Base-by-base conservation (phyloP, 2,113 vertebrate genomes). In the Passer montanus region DNA sequence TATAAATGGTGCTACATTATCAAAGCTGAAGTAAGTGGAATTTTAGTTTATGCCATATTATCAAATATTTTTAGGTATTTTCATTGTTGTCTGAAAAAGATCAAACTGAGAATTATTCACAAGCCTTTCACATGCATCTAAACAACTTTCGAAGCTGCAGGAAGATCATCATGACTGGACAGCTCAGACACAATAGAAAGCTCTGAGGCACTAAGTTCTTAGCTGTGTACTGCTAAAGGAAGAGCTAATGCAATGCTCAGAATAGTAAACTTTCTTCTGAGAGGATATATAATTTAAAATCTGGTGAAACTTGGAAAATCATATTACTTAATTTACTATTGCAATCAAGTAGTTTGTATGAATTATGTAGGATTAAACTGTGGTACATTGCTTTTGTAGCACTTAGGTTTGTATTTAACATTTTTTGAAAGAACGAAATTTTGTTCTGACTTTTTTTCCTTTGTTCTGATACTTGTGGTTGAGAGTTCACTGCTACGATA, bases 131-230 rank as follows among this genome's bases (percentile, higher is more conserved):
- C 46, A 7, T 35, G 4, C 1, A 3, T 78, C 52, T 67, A 82
- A 84, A 46, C 13, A 63, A 5, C 27, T 83, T 80, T 66, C 27
- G 49, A 60, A 85, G 28, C 13, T 23, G 53, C 30, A 41, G 41
- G 41, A 43, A 35, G 13, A 26, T 37, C 1, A 1, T 46, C 1
- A 0, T 67, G 49, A 63, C 11, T 69, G 22, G n/a, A 47, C 3
- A 43, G 5, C 41, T 83, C 41, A 90, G 11, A 22, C 63, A 56
- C 18, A 56, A 28, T 2, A 86, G 15, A 90, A 59, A 56, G 14
- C 14, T 67, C 37, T 77, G 9, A 72, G 59, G 11, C 24, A 53
- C 22, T 16, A n/a, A 14, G 6, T 37, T 89, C 76, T 86, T 68
- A 63, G 15, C 46, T 72, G 16, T 35, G 20, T 49, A 39, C 15